Base-by-base conservation (phyloP, 1,140 invertebrate genomes). In the Pogonomyrmex barbatus region DNA sequence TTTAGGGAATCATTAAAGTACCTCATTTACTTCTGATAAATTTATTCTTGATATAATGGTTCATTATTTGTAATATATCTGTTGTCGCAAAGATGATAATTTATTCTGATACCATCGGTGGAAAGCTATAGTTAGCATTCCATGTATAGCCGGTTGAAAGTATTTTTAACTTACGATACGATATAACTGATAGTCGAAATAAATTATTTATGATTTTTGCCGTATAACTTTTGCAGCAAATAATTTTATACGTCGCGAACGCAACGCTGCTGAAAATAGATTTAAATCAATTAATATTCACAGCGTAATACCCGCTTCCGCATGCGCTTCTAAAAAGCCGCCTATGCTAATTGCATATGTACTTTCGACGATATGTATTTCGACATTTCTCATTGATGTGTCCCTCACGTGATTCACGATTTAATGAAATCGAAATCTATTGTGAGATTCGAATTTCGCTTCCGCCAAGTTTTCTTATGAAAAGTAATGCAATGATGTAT, bases 201-300 rank as follows among this genome's bases (percentile, higher is more conserved):
- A 79, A 79, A 45, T 79, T 42, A 79, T 79, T 50, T n/a, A 67
- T 67, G 62, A 79, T 39, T 14, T 14, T 12, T 4, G 24, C 14
- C 14, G n/a, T 3, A 56, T 81, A 42, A 79, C 68, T 54, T 17
- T 54, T 67, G 2, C 62, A 54, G 4, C 12, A 8, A 30, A 36
- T 14, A 78, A 24, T 54, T 67, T 79, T 4, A 24, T 24, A 54
- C 8, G 9, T 24, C 30, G 39, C n/a, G 30, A 14, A 47, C 58
- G 30, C 9, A 45, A 5, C 9, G 8, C 30, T 0, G 8, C 54
- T 77, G 62, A 77, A 62, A 62, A 45, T 77, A 63, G 24, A 5
- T 8, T 30, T 17, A 68, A 68, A 54, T 54, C 47, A 17, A 68
- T 81, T 81, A 36, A 45, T 42, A 81, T 81, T 81, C 47, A 30